These are phyloP conservation scores for Drosophila stalkeri DNA, from an alignment of 2,888 invertebrate species.

Conservation along the genomic window DNA sequence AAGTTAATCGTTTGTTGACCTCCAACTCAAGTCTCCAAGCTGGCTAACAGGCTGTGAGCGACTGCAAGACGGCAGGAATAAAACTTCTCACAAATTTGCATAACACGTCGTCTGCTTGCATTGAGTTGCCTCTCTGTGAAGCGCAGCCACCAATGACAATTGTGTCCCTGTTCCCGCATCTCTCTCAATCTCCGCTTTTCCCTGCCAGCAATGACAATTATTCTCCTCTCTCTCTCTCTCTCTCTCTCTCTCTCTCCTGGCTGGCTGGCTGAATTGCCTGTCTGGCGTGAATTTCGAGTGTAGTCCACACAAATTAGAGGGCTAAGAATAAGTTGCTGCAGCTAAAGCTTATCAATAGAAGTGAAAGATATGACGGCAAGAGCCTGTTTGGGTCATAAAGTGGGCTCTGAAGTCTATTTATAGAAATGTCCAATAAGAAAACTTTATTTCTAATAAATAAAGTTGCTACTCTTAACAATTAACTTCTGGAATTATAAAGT, in stretches of 20 bases:
- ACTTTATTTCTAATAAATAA: not conserved
- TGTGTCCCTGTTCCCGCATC: not conserved
- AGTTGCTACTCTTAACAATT: not conserved
- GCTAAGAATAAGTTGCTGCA: slow-evolving; percentile 13
- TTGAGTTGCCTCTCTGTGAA: slow-evolving; percentile 33
- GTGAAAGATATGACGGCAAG: slow-evolving; percentile 4
- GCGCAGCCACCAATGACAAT: slow-evolving; percentile 46
- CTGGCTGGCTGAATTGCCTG: not conserved
- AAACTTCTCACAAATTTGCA: slow-evolving; percentile 65
- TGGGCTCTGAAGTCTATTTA: not conserved
- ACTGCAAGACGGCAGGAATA: slow-evolving; percentile 17
- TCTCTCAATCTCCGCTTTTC: not conserved
- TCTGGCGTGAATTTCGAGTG: slow-evolving; percentile 10
- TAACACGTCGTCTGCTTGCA: slow-evolving; percentile 42
- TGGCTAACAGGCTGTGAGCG: slow-evolving; percentile 1
- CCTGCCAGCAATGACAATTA: not conserved
- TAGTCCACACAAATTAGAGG: slow-evolving; percentile 32
- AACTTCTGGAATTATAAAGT: not conserved
- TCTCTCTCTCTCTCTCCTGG: not conserved
- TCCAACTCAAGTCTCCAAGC: slow-evolving; percentile 32
- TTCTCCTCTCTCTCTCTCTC: not conserved
- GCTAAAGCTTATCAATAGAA: slow-evolving; percentile 25
- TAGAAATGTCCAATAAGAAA: not conserved
- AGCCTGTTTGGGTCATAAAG: not conserved
- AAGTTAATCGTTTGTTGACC: slow-evolving; percentile 78